Percentiles rank a stretch among this genome's conserved stretches.
These are phyloP conservation scores for Anser brachyrhynchus DNA, from an alignment of 2,113 vertebrate genomes.

Conservation along the genomic window DNA sequence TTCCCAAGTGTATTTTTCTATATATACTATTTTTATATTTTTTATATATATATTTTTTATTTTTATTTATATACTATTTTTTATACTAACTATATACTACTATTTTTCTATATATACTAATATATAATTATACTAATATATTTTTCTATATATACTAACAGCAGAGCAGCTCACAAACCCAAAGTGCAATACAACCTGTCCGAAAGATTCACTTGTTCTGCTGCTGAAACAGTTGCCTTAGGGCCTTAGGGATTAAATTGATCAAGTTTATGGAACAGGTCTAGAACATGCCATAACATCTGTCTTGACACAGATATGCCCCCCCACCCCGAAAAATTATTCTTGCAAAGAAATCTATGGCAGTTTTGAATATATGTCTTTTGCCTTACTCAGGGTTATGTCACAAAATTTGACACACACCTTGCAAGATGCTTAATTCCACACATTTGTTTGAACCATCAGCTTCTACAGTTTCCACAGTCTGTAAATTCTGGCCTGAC, in stretches of 20 bases:
- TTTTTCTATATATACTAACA: background rate
- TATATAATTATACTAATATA: too few species aligned
- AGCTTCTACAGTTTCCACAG: background rate
- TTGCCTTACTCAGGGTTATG: background rate
- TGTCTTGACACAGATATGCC: background rate
- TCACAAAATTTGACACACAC: background rate
- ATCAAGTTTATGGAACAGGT: background rate
- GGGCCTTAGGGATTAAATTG: background rate
- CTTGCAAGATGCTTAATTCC: background rate
- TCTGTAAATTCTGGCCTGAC: background rate
- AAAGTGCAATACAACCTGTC: background rate
- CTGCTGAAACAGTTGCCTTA: background rate
- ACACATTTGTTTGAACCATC: background rate
- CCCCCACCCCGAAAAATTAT: background rate
- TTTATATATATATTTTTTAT: too few species aligned
- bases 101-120: too few species aligned
- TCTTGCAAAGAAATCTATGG: background rate
- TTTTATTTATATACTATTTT: too few species aligned
- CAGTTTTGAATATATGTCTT: background rate
- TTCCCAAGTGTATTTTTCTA: background rate
- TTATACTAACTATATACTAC: too few species aligned
- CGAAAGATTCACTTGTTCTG: background rate
- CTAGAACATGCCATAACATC: background rate
- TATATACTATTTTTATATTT: too few species aligned
- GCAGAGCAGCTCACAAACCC: background rate